Base-by-base conservation (phyloP, 2,797 vertebrate genomes). In the Propithecus perrieri region DNA sequence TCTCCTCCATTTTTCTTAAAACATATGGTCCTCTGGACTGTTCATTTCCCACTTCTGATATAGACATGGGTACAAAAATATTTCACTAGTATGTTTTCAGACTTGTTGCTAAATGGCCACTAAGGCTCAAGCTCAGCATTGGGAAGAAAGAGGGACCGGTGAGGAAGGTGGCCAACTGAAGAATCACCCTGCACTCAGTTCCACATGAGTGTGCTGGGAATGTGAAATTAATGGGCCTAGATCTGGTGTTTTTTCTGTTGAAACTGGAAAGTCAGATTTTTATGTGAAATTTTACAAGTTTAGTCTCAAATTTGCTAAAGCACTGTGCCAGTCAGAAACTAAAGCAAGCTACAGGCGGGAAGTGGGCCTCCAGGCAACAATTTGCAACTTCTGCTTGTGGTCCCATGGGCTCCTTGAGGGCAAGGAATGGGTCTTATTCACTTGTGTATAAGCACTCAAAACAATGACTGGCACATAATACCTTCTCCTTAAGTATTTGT, bases 51-150 rank as follows among this genome's bases (percentile, higher is more conserved):
- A 88, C 53, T 72, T 85, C 43, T 89, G n/a, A 65, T 74, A 72
- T 7, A 88, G 4, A 41, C 5, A 55, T 72, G 38, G 10, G 13
- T 74, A 67, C 69, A 87, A 85, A 79, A 90, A 13, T 83, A 57
- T 91, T 78, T 85, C 55, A 81, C 41, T 57, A 91, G 30, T 81
- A 35, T 65, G 57, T 96, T 85, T 88, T 79, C 59, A 92, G 46
- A 46, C 9, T 48, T 30, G 1, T 69, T 89, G 43, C n/a, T 78
- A 85, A 79, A n/a, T 63, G 50, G 18, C 17, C n/a, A 63, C 43
- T 18, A 33, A 69, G 33, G 63, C 30, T 43, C 35, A 67, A 5
- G 33, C 14, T 88, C 48, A 30, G 24, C 35, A 15, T 80, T 26
- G 87, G 61, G 18, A 75, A 41, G 30, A 83, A 93, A 71, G 72